Evolutionary conservation across 2,113 vertebrate genomes (phyloP).

Genomic region (Orthonyx spaldingii): DNA sequence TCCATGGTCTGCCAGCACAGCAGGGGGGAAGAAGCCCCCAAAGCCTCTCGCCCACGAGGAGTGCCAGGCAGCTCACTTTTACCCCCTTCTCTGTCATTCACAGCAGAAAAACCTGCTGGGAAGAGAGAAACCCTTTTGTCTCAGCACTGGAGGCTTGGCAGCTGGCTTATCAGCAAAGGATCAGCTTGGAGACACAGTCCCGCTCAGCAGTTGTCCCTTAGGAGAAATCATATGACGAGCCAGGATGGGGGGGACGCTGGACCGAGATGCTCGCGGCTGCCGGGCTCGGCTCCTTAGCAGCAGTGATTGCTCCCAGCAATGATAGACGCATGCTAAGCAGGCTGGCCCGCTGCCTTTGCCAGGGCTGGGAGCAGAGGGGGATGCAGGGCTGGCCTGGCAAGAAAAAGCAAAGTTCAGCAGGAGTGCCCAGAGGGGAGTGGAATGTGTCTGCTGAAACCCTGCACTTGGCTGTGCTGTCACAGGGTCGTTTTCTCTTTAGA

Average conservation of each 20-base stretch:
- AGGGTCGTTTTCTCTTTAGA: background rate
- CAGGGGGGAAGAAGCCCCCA: background rate
- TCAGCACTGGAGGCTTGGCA: background rate
- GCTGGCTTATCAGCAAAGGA: constrained; percentile 5
- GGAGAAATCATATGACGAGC: background rate
- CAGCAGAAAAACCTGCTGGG: background rate
- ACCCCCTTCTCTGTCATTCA: constrained; percentile 23
- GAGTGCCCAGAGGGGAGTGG: background rate
- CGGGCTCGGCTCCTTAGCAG: background rate
- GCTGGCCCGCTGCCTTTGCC: background rate
- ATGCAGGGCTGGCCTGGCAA: background rate
- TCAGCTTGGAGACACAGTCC: background rate
- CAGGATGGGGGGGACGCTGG: background rate
- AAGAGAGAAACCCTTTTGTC: background rate
- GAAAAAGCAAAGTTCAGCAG: background rate
- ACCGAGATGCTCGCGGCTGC: fast-evolving
- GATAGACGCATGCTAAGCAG: constrained; percentile 13
- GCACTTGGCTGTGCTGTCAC: fast-evolving
- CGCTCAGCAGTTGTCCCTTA: background rate
- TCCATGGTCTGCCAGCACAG: constrained; percentile 43
- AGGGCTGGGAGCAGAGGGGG: background rate
- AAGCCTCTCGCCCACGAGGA: background rate
- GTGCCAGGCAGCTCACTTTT: background rate
- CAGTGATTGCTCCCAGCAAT: background rate
- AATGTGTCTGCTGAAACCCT: background rate